A percentile compares a stretch with the other conserved stretches of the same genome.
Evolutionary conservation across 2,113 vertebrate species (phyloP).

Genomic region (Polypterus bichir): DNA sequence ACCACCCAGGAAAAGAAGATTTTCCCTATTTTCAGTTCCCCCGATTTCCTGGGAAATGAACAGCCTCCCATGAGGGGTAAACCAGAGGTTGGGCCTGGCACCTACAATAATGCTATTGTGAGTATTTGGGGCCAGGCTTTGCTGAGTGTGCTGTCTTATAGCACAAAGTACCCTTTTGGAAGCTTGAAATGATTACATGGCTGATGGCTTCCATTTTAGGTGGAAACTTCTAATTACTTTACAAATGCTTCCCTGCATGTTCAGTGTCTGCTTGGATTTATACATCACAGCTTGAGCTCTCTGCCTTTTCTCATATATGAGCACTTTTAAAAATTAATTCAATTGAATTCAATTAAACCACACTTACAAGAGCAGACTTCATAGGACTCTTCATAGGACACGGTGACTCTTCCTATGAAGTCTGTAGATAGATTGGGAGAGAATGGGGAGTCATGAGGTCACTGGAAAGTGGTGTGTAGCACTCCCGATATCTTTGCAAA

Average conservation of each 20-base stretch:
- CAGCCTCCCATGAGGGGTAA: constrained; percentile 9
- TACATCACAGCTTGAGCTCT: no score
- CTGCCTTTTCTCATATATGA: no score
- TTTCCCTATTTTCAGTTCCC: constrained; percentile 37
- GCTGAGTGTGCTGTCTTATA: background rate
- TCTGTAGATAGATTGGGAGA: no score
- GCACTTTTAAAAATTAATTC: no score
- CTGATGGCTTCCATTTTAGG: background rate
- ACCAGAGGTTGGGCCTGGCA: constrained; percentile 48
- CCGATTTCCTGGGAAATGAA: constrained; percentile 44
- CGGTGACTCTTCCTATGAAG: no score
- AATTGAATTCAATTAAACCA: no score
- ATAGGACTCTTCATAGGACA: no score
- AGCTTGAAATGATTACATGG: background rate
- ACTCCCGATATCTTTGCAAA: no score
- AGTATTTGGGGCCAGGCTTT: constrained; percentile 13
- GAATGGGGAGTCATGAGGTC: no score
- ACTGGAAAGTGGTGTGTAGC: no score
- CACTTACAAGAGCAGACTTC: no score
- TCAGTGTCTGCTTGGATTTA: no score
- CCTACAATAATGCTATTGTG: constrained; percentile 50
- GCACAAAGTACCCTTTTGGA: background rate
- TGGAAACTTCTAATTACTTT: background rate
- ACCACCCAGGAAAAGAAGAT: constrained; percentile 42
- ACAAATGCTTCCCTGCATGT: background rate